These are phyloP conservation scores for Homarus americanus DNA, from an alignment of 1,140 invertebrate species.

Conservation along the genomic window DNA sequence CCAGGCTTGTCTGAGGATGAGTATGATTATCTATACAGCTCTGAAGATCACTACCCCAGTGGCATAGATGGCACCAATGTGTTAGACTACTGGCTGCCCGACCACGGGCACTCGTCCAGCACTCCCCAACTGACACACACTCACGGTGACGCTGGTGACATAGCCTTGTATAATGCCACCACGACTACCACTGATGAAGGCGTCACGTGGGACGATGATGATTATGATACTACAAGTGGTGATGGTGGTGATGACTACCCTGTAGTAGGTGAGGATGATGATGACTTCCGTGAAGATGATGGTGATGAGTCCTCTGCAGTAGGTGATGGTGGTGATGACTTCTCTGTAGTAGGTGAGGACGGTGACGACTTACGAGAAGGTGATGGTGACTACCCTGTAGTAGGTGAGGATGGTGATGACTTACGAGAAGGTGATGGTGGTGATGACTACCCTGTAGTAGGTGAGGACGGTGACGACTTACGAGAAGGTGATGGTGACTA, in stretches of 20 bases:
- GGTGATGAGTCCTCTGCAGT: background rate
- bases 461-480: background rate
- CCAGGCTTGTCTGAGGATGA: background rate
- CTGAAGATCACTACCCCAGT: constrained; percentile 11
- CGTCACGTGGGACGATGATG: background rate
- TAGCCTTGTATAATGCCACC: too few species aligned
- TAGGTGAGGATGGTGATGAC: background rate
- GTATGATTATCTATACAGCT: constrained; percentile 9
- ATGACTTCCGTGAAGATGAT: background rate
- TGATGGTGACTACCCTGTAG: background rate
- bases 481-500: background rate
- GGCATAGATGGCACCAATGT: background rate
- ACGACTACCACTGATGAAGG: background rate
- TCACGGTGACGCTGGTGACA: background rate
- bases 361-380: background rate
- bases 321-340: background rate
- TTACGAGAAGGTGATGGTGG: background rate
- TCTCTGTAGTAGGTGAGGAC: background rate
- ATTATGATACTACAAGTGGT: background rate
- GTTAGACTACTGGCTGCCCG: background rate
- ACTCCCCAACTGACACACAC: background rate
- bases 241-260: background rate
- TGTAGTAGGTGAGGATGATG: background rate
- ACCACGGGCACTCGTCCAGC: background rate
- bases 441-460: background rate